A percentile compares a stretch with the other conserved stretches of the same genome.
Conservation (phyloP, 2,888 invertebrate species). For the Leistus spinibarbis region DNA sequence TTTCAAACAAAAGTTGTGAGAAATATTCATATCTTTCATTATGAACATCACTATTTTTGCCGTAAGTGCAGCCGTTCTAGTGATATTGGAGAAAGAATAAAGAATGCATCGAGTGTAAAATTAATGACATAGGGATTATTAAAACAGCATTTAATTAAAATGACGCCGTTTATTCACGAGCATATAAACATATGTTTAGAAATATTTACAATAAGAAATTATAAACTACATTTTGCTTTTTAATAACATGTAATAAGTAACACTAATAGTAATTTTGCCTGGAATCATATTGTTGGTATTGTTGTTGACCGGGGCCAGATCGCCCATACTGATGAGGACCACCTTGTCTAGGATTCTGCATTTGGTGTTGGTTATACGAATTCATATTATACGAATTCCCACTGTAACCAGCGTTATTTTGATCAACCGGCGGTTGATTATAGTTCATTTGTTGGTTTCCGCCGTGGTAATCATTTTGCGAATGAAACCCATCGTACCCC, state of each 20-base stretch:
- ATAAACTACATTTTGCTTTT: neutral
- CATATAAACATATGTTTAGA: neutral
- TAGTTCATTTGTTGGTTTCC: neutral
- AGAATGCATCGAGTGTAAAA: no score
- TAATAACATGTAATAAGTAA: neutral
- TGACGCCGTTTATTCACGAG: neutral
- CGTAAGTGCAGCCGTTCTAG: no score
- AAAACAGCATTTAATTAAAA: neutral
- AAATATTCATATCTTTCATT: no score
- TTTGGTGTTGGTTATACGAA: constrained; percentile 11
- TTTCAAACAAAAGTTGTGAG: no score
- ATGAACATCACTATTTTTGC: no score
- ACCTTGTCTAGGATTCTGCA: neutral
- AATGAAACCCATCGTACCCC: neutral
- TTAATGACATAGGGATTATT: neutral
- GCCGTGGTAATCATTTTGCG: constrained; percentile 2
- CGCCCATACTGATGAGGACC: neutral
- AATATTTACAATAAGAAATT: neutral
- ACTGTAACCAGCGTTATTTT: constrained; percentile 11
- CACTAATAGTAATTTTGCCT: constrained; percentile 14
- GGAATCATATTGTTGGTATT: constrained; percentile 9
- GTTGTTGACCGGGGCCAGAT: neutral
- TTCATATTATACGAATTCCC: constrained; percentile 1
- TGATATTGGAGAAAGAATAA: no score
- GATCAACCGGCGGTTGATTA: neutral